phyloP scores from a whole-genome alignment of 2,797 vertebrate species.

The Kryptopterus vitreolus region DNA sequence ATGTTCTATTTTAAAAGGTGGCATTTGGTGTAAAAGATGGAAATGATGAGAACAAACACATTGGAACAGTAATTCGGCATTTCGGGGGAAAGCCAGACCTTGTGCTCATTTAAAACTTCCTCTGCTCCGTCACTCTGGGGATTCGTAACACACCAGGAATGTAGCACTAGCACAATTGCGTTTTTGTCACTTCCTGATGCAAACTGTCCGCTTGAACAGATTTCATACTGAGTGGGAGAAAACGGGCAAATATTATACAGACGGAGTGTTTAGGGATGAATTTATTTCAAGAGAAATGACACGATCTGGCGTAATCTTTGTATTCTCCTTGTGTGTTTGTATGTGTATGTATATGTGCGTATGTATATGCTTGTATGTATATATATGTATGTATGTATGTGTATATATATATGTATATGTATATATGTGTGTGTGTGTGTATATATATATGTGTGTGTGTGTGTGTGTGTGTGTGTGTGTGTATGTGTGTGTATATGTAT shows the following conservation, averaged over 20 bases:
- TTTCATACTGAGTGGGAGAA: not conserved
- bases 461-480: too few species aligned
- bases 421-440: too few species aligned
- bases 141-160: constrained; percentile 73
- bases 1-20: not conserved
- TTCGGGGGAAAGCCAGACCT: not conserved
- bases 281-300: not conserved
- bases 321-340: not conserved
- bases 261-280: not conserved
- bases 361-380: too few species aligned
- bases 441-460: too few species aligned
- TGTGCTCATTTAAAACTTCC: not conserved
- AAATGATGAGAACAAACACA: not conserved
- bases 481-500: too few species aligned
- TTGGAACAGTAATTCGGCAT: not conserved
- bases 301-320: not conserved
- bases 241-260: not conserved
- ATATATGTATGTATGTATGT: too few species aligned
- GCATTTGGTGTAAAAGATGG: not conserved
- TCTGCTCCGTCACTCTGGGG: constrained; percentile 58
- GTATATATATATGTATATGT: too few species aligned
- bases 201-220: not conserved
- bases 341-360: too few species aligned
- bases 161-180: constrained; percentile 59
- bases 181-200: constrained; percentile 69